Conservation (phyloP, 2,113 vertebrate genomes). For the Macrotis lagotis region DNA sequence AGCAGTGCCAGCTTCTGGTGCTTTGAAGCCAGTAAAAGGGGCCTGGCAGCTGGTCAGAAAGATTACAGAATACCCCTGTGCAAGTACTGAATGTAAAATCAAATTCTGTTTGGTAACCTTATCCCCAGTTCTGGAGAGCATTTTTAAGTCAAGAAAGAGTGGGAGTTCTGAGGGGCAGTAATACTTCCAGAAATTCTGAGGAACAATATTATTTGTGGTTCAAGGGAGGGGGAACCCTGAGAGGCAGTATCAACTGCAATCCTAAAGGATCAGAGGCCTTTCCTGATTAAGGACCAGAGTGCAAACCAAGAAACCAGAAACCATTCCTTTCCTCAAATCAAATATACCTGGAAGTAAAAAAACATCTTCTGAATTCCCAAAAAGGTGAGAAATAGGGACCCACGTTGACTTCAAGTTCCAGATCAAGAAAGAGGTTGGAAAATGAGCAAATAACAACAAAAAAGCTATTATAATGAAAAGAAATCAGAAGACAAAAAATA, state of each 20-base stretch:
- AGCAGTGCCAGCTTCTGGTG: background rate
- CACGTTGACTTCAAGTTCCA: background rate
- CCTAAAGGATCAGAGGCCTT: background rate
- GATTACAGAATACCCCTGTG: background rate
- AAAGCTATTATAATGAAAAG: background rate
- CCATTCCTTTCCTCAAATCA: background rate
- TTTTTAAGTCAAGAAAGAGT: background rate
- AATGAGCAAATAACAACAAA: background rate
- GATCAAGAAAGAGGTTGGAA: background rate
- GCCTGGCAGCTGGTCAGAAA: background rate
- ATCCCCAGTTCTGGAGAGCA: background rate
- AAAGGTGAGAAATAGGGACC: no score
- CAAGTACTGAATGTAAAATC: background rate
- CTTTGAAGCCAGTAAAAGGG: background rate
- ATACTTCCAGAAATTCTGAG: background rate
- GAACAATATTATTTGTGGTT: background rate
- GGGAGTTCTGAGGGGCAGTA: background rate
- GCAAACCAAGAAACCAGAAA: background rate
- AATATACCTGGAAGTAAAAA: background rate
- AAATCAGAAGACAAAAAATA: background rate
- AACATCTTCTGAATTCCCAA: background rate
- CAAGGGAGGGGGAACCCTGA: background rate
- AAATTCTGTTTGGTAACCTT: background rate
- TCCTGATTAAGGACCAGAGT: background rate
- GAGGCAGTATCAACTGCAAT: background rate